These are phyloP conservation scores for Synanthedon vespiformis DNA, from an alignment of 2,888 invertebrate species.

Conservation along the genomic window DNA sequence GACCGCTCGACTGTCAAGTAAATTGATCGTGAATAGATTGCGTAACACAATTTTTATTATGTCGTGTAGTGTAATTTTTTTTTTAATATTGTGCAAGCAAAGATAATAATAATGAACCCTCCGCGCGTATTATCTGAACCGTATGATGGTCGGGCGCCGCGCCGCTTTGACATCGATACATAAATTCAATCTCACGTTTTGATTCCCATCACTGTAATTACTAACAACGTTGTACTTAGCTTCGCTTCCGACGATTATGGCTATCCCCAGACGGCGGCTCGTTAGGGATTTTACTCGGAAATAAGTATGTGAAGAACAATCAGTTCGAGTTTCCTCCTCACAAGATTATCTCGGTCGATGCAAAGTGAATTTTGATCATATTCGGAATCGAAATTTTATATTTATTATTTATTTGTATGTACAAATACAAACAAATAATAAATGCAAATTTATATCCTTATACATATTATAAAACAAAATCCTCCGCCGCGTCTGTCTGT, in stretches of 20 bases:
- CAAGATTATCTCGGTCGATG: background rate
- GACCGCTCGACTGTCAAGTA: background rate
- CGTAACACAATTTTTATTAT: background rate
- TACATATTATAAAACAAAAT: no score
- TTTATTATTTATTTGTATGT: no score
- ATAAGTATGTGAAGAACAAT: constrained; percentile 9
- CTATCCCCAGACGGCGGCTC: constrained; percentile 26
- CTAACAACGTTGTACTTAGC: constrained; percentile 36
- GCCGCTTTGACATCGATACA: constrained; percentile 51
- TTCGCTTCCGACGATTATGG: constrained; percentile 46
- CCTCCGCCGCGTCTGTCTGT: no score
- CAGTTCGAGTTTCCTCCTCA: constrained; percentile 4
- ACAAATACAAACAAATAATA: no score
- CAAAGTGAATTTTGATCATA: background rate
- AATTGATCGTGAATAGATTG: background rate
- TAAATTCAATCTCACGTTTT: constrained; percentile 49
- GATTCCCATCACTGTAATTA: constrained; percentile 46
- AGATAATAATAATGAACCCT: background rate
- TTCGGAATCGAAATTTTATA: no score
- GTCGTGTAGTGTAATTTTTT: background rate
- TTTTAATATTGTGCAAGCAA: background rate
- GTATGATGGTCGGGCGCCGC: constrained; percentile 23
- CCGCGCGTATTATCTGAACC: background rate
- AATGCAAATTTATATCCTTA: no score
- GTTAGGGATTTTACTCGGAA: constrained; percentile 42